Base-by-base conservation (phyloP, 2,113 vertebrate species). In the Microtus pennsylvanicus region DNA sequence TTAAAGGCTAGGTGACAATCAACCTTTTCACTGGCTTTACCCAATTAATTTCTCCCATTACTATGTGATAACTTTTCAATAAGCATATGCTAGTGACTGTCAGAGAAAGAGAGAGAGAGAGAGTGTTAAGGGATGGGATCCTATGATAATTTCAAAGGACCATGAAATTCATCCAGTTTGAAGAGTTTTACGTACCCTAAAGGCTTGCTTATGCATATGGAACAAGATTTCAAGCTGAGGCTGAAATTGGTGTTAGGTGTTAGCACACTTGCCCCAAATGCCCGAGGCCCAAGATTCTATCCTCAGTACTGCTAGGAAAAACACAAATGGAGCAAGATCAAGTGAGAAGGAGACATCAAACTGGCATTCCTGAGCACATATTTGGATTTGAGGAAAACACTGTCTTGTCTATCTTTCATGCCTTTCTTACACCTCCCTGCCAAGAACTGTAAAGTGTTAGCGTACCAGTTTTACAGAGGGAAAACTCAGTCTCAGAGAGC, bases 31-130 rank as follows among this genome's bases (percentile, higher is more conserved):
- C 35, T 19, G 30, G 13, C 17, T 11, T 90, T 28, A 26, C 8
- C 74, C 74, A 58, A 78, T 81, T 85, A 61, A 63, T 58, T 94
- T 78, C 89, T 88, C 19, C 92, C 45, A 22, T 19, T 94, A 81
- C 61, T 58, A 82, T 24, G 26, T n/a, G 52, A 35, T 61, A 77
- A 87, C 63, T 74, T 96, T 87, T 91, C 55, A 75, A n/a, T n/a
- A 52, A 87, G 67, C 74, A 86, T 12, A 24, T 92, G 22, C 38
- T 16, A 35, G 38, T 52, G 52, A 74, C 5, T 24, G 11, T 5
- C 3, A 17, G 13, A 12, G 52, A 52, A 11, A 52, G 12, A 52
- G 50, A 52, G 42, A 42, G 52, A 16, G 14, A 35, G 21, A 10
- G 11, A 11, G 33, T 70, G 11, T n/a, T 47, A 21, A 52, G 24